Evolutionary conservation across 2,888 invertebrate genomes (phyloP), one percentile per base, ranked within the genome.

Genomic region (Anorthoa munda): DNA sequence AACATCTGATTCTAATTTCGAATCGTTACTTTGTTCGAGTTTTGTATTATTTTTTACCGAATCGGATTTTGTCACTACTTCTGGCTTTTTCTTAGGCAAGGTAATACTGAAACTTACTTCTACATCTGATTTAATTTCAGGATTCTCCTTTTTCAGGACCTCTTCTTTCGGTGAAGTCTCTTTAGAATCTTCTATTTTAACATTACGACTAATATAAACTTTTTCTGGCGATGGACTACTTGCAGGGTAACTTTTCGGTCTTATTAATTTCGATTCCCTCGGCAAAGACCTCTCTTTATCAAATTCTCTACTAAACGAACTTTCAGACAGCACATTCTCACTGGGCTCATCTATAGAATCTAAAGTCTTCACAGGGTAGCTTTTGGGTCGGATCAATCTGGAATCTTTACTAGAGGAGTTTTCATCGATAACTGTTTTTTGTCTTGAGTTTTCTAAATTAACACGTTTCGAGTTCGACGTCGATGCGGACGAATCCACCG

Each of bases 211-310:
- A 48, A 92, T 73, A 81, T 92, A 94, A 31, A 92, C 89, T 89
- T 96, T 96, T 86, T 96, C 96, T 39, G 95, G 95, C 12, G 94
- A 94, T 26, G 94, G 93, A 84, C 93, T 95, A 83, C 93, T 93
- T 11, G 94, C 94, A n/a, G 97, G 97, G 88, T 97, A 97, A 90
- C 97, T 97, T 87, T 97, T 97, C 23, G 97, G 97, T 45, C 97
- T 94, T 73, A 96, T 92, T 61, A 97, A 90, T 86, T 93, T 95
- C 2, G 96, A 96, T 87, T 96, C 96, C 72, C 92, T 90, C 45
- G 89, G 86, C 64, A 87, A 77, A 70, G 87, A 88, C 72, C 87
- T 90, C 66, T 93, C 92, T 78, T 89, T 89, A 73, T 94, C 93
- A 72, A 73, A 77, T 53, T 92, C 92, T 79, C 89, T 91, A 72